Conservation (phyloP, 2,113 vertebrate species). For the Ageneiosus marmoratus region DNA sequence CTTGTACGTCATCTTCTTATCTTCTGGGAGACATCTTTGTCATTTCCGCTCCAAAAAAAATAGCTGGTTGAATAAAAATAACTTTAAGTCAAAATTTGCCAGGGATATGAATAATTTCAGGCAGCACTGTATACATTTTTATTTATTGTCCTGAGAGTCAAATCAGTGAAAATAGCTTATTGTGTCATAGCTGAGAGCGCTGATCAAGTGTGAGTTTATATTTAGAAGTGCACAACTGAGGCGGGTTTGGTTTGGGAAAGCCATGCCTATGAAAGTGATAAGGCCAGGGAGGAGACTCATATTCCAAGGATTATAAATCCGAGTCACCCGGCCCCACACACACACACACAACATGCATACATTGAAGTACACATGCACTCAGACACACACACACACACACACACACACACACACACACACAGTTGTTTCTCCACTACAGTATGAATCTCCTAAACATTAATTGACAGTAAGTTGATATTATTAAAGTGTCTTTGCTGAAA, state of each 20-base stretch:
- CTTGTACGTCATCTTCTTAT: too few relatives aligned
- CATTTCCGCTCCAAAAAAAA: too few relatives aligned
- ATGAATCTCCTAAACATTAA: too few relatives aligned
- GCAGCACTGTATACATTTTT: too few relatives aligned
- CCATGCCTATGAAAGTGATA: constrained; percentile 52
- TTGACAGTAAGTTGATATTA: too few relatives aligned
- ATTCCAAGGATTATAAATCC: constrained; percentile 55
- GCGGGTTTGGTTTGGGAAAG: constrained; percentile 51
- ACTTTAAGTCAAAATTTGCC: too few relatives aligned
- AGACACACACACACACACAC: constrained; percentile 19
- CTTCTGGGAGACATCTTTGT: too few relatives aligned
- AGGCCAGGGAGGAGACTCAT: constrained; percentile 56
- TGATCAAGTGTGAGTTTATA: constrained; percentile 48
- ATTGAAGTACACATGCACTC: constrained; percentile 17
- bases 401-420: too few relatives aligned
- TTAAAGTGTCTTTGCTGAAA: too few relatives aligned
- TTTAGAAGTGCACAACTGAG: constrained; percentile 55
- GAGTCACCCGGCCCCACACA: constrained; percentile 19
- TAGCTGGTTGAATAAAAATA: too few relatives aligned
- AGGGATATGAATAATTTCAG: too few relatives aligned
- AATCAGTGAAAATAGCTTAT: constrained; percentile 51
- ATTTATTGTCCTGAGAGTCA: background rate
- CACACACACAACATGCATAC: constrained; percentile 29
- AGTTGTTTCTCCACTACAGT: too few relatives aligned
- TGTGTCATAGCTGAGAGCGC: constrained; percentile 47